Evolutionary conservation across 2,888 invertebrate genomes (phyloP).

Genomic region (Pristionchus fissidentatus): DNA sequence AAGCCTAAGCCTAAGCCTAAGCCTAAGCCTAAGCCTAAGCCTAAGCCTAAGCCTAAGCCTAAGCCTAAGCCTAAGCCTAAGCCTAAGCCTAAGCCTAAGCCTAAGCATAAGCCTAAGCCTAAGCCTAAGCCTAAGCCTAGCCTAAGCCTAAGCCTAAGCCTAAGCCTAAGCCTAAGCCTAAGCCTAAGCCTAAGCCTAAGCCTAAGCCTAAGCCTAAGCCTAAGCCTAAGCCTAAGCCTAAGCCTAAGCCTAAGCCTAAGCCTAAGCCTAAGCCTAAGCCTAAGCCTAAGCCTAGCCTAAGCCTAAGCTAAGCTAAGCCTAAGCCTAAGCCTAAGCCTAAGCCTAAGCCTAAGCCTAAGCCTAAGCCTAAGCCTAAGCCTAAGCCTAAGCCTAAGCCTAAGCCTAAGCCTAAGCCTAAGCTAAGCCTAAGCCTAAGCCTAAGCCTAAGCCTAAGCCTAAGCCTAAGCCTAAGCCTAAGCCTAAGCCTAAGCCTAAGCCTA

Average conservation of each 20-base stretch:
- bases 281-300: conserved; percentile 48
- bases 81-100: conserved; percentile 51
- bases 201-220: conserved; percentile 53
- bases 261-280: conserved; percentile 49
- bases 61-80: conserved; percentile 53
- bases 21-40: conserved; percentile 52
- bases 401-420: conserved; percentile 52
- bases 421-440: conserved; percentile 51
- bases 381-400: conserved; percentile 52
- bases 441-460: conserved; percentile 51
- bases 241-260: conserved; percentile 51
- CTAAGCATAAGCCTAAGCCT: no score
- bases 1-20: conserved; percentile 50
- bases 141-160: conserved; percentile 50
- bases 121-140: conserved; percentile 52
- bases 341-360: conserved; percentile 52
- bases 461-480: conserved; percentile 49
- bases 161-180: conserved; percentile 53
- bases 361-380: conserved; percentile 52
- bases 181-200: conserved; percentile 52
- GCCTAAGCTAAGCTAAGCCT: conserved; percentile 52
- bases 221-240: conserved; percentile 52
- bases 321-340: conserved; percentile 53
- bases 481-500: conserved; percentile 48
- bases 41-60: conserved; percentile 52